Conservation (phyloP, 1,140 invertebrate genomes). For the Mamestra configurata region DNA sequence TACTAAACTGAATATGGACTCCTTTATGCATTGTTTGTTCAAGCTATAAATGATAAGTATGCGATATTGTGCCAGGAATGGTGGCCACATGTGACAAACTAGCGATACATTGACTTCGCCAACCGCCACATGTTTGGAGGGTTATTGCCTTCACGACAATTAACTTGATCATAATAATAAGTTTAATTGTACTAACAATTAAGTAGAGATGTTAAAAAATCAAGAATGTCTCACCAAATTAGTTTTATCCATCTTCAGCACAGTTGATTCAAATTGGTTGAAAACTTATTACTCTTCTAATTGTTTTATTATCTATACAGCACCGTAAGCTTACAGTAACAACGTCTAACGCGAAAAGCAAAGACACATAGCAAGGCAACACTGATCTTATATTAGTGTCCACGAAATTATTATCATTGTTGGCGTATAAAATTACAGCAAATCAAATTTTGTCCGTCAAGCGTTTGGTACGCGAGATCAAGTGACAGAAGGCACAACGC, state of each 20-base stretch:
- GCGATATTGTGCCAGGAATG: slow-evolving; percentile 69
- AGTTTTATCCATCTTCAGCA: slow-evolving; percentile 58
- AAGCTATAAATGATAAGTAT: slow-evolving; percentile 60
- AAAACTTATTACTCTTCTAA: slow-evolving; percentile 54
- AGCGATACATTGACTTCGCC: slow-evolving; percentile 70
- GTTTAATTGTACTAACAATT: slow-evolving; percentile 46
- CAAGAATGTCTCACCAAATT: slow-evolving; percentile 61
- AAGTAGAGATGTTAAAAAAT: not conserved
- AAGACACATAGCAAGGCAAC: slow-evolving; percentile 87
- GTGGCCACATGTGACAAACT: slow-evolving; percentile 79
- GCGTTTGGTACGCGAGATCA: slow-evolving; percentile 59
- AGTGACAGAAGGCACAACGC: slow-evolving; percentile 82
- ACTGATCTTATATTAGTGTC: slow-evolving; percentile 77
- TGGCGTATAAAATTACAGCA: slow-evolving; percentile 72
- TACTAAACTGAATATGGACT: not conserved
- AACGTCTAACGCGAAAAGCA: slow-evolving; percentile 82
- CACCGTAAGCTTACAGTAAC: slow-evolving; percentile 80
- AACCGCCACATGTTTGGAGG: slow-evolving; percentile 80
- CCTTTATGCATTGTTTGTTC: slow-evolving; percentile 50
- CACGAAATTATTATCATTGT: slow-evolving; percentile 73
- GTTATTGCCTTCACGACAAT: slow-evolving; percentile 70
- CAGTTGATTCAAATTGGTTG: slow-evolving; percentile 39
- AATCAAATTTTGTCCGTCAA: slow-evolving; percentile 66
- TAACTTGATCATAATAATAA: slow-evolving; percentile 53
- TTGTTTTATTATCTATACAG: slow-evolving; percentile 66